phyloP scores from a whole-genome alignment of 2,888 invertebrate species.

The Listrodromus nycthemerus region DNA sequence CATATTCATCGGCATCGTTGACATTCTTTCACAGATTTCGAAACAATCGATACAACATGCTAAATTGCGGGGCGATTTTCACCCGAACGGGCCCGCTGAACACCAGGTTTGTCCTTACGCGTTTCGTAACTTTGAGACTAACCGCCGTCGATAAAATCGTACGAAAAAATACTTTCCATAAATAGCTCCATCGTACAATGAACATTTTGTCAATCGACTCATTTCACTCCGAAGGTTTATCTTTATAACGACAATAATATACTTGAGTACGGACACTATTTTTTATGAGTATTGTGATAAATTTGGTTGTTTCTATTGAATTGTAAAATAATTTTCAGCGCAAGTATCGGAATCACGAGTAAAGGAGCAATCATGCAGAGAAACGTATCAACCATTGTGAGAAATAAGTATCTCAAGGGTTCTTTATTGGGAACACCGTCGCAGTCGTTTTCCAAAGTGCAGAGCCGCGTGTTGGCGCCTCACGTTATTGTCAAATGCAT shows the following conservation, averaged over 20 bases:
- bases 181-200: too few species aligned
- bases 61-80: constrained; percentile 61
- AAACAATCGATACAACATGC: constrained; percentile 51
- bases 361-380: constrained; percentile 38
- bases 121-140: constrained; percentile 34
- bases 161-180: background rate
- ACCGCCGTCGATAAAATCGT: background rate
- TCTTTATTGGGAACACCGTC: constrained; percentile 7
- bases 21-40: constrained; percentile 4
- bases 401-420: constrained; percentile 34
- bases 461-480: constrained; percentile 9
- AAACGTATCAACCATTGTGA: constrained; percentile 21
- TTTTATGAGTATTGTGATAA: background rate
- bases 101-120: constrained; percentile 44
- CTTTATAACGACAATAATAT: background rate
- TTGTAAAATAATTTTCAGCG: constrained; percentile 23
- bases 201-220: background rate
- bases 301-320: background rate
- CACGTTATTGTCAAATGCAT: constrained; percentile 25
- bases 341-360: constrained; percentile 26
- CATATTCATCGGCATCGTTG: background rate
- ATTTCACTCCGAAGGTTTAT: background rate
- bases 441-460: background rate
- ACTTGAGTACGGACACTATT: background rate
- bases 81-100: constrained; percentile 58